phyloP scores from a whole-genome alignment of 23 tunicate species.

The Corella eumyota region DNA sequence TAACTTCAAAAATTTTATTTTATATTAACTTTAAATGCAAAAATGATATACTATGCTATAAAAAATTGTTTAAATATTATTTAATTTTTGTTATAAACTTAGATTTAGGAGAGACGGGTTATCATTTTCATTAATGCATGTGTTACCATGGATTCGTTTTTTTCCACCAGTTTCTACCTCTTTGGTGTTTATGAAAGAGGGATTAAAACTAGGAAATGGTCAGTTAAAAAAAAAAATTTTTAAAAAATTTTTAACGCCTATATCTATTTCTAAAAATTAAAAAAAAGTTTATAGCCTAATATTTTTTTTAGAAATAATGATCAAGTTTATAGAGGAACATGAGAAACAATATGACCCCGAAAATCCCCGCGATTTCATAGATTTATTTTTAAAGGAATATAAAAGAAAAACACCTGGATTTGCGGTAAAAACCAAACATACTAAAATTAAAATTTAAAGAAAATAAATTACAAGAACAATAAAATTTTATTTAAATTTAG shows the following conservation, averaged over 20 bases:
- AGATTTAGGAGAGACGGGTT: neutral
- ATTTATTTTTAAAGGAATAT: neutral
- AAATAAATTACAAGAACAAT: neutral
- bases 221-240: too few relatives aligned
- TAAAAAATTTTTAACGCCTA: too few relatives aligned
- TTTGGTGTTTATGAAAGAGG: neutral
- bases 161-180: constrained; percentile 4
- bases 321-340: neutral
- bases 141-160: neutral
- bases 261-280: too few relatives aligned
- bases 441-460: neutral
- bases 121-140: neutral
- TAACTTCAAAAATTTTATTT: too few relatives aligned
- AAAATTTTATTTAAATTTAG: too few relatives aligned
- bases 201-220: constrained; percentile 7
- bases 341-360: neutral
- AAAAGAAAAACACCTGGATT: neutral
- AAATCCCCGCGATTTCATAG: constrained; percentile 4
- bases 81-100: too few relatives aligned
- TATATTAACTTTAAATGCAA: too few relatives aligned
- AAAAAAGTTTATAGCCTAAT: too few relatives aligned
- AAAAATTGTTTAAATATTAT: too few relatives aligned
- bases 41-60: too few relatives aligned
- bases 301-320: neutral
- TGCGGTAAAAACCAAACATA: neutral